Percentiles rank a stretch among this genome's conserved stretches.
Conservation (phyloP, 2,797 vertebrate genomes). For the Kryptolebias ocellatus region DNA sequence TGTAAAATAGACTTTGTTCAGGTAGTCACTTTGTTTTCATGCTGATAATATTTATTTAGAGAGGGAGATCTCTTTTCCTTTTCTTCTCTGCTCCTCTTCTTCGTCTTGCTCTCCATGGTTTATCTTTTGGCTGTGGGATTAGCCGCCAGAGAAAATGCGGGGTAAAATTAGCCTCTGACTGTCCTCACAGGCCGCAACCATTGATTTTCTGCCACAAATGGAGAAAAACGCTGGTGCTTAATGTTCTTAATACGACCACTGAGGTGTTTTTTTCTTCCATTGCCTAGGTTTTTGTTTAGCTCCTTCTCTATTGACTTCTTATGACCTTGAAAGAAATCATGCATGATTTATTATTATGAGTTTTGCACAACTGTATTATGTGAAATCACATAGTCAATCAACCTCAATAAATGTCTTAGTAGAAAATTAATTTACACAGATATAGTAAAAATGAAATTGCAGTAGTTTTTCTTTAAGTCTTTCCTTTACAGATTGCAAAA, state of each 20-base stretch:
- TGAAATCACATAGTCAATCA: too few species aligned
- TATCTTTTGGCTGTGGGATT: conserved; percentile 78
- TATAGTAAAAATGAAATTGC: too few species aligned
- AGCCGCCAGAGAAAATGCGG: conserved; percentile 81
- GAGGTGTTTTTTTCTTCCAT: conserved; percentile 41
- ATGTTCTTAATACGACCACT: conserved; percentile 78
- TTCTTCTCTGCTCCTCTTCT: conserved; percentile 75
- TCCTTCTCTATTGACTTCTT: conserved; percentile 20
- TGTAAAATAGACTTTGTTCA: conserved; percentile 88
- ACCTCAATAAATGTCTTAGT: too few species aligned
- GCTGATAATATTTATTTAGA: conserved; percentile 85
- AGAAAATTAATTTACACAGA: too few species aligned
- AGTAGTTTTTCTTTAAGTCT: too few species aligned
- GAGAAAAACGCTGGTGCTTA: conserved; percentile 73
- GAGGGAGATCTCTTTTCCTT: conserved; percentile 67
- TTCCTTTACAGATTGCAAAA: too few species aligned
- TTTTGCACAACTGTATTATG: background rate
- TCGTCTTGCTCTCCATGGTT: conserved; percentile 67
- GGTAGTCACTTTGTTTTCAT: conserved; percentile 91
- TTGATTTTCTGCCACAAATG: conserved; percentile 84
- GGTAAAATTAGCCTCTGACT: conserved; percentile 79
- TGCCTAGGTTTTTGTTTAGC: conserved; percentile 70
- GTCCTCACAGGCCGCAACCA: conserved; percentile 71
- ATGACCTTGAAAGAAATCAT: conserved; percentile 20
- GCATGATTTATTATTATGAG: background rate